Conservation (phyloP, 2,888 invertebrate species). For the Agonopterix alstromeriana region DNA sequence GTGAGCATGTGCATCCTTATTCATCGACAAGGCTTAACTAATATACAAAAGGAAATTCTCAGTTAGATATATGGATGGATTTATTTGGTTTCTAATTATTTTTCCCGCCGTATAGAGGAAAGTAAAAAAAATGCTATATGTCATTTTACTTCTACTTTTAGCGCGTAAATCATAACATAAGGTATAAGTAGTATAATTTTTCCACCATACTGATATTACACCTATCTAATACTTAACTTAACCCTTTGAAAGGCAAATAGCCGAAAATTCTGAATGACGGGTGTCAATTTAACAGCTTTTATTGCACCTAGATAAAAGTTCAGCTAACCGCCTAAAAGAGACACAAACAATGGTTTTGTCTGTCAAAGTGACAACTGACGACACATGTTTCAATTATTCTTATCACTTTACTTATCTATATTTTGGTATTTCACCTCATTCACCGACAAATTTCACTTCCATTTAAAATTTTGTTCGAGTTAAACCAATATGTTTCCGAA, state of each 20-base stretch:
- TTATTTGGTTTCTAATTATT: no score
- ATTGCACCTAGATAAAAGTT: slow-evolving; percentile 31
- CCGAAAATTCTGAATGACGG: slow-evolving; percentile 41
- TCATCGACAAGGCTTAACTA: no score
- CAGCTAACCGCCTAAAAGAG: slow-evolving; percentile 34
- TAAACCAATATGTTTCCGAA: not conserved
- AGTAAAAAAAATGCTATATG: no score
- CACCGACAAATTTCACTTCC: not conserved
- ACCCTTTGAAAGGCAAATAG: slow-evolving; percentile 12
- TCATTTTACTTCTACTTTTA: no score
- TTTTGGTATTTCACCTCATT: slow-evolving; percentile 15
- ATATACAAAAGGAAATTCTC: no score
- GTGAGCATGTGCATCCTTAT: no score
- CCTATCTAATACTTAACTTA: no score
- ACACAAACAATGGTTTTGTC: slow-evolving; percentile 32
- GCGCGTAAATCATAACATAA: no score
- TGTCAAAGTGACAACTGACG: slow-evolving; percentile 30
- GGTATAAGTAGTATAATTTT: no score
- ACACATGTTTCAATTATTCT: slow-evolving; percentile 72
- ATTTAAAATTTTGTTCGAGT: not conserved
- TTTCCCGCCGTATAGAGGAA: no score
- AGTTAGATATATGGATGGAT: no score
- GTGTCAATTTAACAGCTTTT: slow-evolving; percentile 59
- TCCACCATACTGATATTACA: no score
- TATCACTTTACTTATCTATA: slow-evolving; percentile 49